Base-by-base conservation (phyloP, 2,888 invertebrate species). In the Craniophora ligustri region DNA sequence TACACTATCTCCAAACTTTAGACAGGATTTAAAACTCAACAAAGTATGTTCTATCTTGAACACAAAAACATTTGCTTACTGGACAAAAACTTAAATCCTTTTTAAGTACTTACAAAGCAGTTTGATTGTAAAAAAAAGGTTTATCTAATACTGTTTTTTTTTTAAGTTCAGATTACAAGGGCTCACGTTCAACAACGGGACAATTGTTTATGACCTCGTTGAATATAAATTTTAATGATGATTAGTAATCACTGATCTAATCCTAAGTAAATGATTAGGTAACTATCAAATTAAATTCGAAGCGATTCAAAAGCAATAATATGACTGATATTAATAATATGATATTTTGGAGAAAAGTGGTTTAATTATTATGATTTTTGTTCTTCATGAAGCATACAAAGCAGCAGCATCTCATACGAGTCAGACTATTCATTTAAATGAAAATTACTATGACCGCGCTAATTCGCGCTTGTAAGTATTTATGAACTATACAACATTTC, bases 401-500 rank as follows among this genome's bases (percentile, higher is more conserved):
- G n/a, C n/a, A n/a, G n/a, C n/a, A n/a, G n/a, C n/a, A n/a, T n/a
- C n/a, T n/a, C n/a, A n/a, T n/a, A n/a, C n/a, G 69, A 81, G 85
- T 83, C 84, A 82, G 68, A 60, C 68, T 80, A 86, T 83, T 85
- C 68, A 71, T 82, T 84, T 76, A 73, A 78, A 85, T 87, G 76
- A 86, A 79, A 81, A 83, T 84, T 78, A 82, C 68, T 39, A 23
- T 53, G 63, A 69, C 64, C 73, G 74, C 75, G 75, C 71, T 79
- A 74, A 75, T 71, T 81, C 82, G 81, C 76, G 83, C 81, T 83
- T 81, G 79, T 76, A 69, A 74, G 61, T 79, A 76, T 84, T 86
- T 85, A 84, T 79, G 82, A 73, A 84, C 82, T 83, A 76, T 74
- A 84, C 82, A 85, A 80, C 85, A 82, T 81, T 76, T 78, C 54